Percentiles rank a stretch among this genome's conserved stretches.
phyloP scores from a whole-genome alignment of 1,140 invertebrate genomes.

The Vanessa tameamea region DNA sequence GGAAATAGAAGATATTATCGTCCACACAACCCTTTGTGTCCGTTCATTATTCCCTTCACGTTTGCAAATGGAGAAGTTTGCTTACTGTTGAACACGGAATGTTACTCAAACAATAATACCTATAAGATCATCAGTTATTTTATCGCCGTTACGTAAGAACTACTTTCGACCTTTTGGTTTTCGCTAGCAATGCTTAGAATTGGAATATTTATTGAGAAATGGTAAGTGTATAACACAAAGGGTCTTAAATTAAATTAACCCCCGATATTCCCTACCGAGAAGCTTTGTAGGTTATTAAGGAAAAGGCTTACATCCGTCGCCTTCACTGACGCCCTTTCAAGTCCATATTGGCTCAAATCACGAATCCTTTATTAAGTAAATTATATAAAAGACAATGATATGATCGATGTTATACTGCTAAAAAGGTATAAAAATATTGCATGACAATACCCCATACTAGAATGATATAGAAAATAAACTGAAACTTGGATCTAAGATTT shows the following conservation, averaged over 20 bases:
- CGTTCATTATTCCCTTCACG: conserved; percentile 35
- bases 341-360: conserved; percentile 14
- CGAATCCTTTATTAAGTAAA: conserved; percentile 8
- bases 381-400: conserved; percentile 3
- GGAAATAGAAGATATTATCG: conserved; percentile 37
- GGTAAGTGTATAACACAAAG: conserved; percentile 24
- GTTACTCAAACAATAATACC: conserved; percentile 34
- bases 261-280: conserved; percentile 28
- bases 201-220: conserved; percentile 20
- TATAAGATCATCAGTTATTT: conserved; percentile 31
- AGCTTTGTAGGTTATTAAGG: conserved; percentile 27
- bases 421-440: neutral
- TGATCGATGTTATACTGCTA: neutral
- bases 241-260: conserved; percentile 31
- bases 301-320: conserved; percentile 23
- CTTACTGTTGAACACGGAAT: conserved; percentile 18
- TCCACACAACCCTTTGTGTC: conserved; percentile 32
- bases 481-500: no score
- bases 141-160: conserved; percentile 26
- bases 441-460: neutral
- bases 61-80: conserved; percentile 27
- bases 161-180: conserved; percentile 30
- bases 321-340: conserved; percentile 12
- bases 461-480: neutral
- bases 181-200: conserved; percentile 14